Base-by-base conservation (phyloP, 2,888 invertebrate species). In the Anorthoa munda region DNA sequence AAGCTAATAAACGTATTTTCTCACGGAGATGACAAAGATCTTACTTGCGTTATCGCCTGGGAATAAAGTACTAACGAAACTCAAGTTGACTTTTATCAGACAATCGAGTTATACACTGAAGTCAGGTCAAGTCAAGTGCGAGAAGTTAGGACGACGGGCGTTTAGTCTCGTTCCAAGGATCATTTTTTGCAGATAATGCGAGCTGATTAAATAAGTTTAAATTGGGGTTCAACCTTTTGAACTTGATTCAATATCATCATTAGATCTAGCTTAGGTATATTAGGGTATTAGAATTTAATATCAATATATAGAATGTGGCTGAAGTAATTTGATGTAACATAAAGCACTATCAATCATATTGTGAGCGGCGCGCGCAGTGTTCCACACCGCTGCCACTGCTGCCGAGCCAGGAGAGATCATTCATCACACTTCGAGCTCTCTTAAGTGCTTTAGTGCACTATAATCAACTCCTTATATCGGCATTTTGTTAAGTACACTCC, bases 401-500 rank as follows among this genome's bases (percentile, higher is more conserved):
- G 70, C 85, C 72, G 76, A 80, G 72, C 86, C 79, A 66, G 69
- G 77, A 80, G 83, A 86, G 87, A 93, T 93, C 94, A 93, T 95
- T 94, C 94, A 95, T 95, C 96, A 95, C 93, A 94, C 93, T 95
- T 94, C 93, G 93, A 95, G 90, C 92, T 91, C 91, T 92, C 90
- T 91, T 93, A 95, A 95, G 95, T 95, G 94, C 94, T 93, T 91
- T 90, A 91, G 89, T 91, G 89, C 88, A 91, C 87, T 90, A 82
- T 88, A 87, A 90, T 87, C 86, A 88, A 89, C 88, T 79, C 79
- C 82, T 82, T 81, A 84, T 77, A 80, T 84, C 84, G 82, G 79
- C 84, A 83, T 86, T 84, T 83, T 72, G 75, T 85, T 86, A 83
- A 83, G 83, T 83, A 87, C 75, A 82, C 79, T 58, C 66, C 56